These are phyloP conservation scores for Panthera tigris DNA, from an alignment of 2,113 vertebrate genomes.

Conservation along the genomic window DNA sequence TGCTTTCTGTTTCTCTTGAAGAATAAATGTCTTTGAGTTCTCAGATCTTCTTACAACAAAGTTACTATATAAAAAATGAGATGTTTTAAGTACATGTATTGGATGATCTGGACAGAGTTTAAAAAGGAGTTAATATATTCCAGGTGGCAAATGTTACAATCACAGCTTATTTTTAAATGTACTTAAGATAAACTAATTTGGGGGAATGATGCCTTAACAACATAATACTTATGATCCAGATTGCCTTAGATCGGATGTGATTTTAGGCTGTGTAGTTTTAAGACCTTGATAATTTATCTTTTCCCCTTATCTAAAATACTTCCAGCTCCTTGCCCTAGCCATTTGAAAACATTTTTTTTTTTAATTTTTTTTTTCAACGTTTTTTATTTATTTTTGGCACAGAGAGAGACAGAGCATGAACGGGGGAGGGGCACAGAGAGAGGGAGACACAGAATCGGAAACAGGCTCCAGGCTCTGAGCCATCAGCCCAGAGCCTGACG, in stretches of 20 bases:
- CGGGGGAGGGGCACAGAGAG: too few relatives aligned
- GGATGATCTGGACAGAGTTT: background rate
- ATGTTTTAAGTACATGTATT: conserved; percentile 4
- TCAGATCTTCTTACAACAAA: background rate
- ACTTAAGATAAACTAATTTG: conserved; percentile 11
- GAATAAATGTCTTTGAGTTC: background rate
- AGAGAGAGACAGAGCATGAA: too few relatives aligned
- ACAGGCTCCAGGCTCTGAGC: too few relatives aligned
- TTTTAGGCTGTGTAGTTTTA: conserved; percentile 31
- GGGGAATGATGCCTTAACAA: conserved; percentile 16
- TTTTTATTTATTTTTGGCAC: too few relatives aligned
- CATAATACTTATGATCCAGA: background rate
- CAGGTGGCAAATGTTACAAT: background rate
- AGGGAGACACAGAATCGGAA: too few relatives aligned
- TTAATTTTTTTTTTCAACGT: too few relatives aligned
- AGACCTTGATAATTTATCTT: background rate
- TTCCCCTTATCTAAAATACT: background rate
- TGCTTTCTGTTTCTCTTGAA: conserved; percentile 37
- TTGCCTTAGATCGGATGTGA: background rate
- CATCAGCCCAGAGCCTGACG: too few relatives aligned
- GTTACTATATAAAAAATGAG: conserved; percentile 29
- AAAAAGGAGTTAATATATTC: conserved; percentile 13
- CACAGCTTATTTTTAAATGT: conserved; percentile 52
- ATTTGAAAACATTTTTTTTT: background rate
- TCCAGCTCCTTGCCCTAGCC: background rate